Conservation (phyloP, 1,140 invertebrate genomes). For the Acromyrmex charruanus region DNA sequence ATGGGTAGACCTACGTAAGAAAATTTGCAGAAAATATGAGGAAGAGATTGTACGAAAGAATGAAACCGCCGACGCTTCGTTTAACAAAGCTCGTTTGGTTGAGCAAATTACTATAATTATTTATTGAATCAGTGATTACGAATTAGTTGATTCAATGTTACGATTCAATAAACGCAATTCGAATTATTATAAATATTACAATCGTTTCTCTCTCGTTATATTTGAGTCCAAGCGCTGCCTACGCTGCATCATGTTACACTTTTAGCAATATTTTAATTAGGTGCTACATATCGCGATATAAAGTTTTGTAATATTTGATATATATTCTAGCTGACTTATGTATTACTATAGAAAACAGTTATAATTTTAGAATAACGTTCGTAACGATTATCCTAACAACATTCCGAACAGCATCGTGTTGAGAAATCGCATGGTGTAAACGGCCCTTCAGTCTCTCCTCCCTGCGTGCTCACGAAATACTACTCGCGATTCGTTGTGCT, state of each 20-base stretch:
- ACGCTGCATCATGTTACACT: not conserved
- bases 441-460: not conserved
- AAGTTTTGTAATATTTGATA: not conserved
- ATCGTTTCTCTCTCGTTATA: constrained; percentile 13
- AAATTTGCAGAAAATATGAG: not conserved
- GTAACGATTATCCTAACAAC: not conserved
- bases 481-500: constrained; percentile 53
- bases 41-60: constrained; percentile 8
- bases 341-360: constrained; percentile 15
- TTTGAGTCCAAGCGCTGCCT: not conserved
- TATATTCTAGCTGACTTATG: constrained; percentile 10
- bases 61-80: constrained; percentile 3
- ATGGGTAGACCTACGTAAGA: not conserved
- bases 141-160: constrained; percentile 40
- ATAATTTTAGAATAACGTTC: constrained; percentile 28
- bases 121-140: constrained; percentile 39
- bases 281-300: constrained; percentile 1
- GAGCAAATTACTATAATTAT: constrained; percentile 39
- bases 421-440: constrained; percentile 29
- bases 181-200: constrained; percentile 30
- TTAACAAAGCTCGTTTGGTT: constrained; percentile 16
- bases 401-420: not conserved
- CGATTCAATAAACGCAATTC: constrained; percentile 19
- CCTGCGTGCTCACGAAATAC: constrained; percentile 24
- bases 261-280: constrained; percentile 27